Evolutionary conservation across 2,797 vertebrate species (phyloP), one percentile per base, ranked within the genome.

Genomic region (Choloepus didactylus): DNA sequence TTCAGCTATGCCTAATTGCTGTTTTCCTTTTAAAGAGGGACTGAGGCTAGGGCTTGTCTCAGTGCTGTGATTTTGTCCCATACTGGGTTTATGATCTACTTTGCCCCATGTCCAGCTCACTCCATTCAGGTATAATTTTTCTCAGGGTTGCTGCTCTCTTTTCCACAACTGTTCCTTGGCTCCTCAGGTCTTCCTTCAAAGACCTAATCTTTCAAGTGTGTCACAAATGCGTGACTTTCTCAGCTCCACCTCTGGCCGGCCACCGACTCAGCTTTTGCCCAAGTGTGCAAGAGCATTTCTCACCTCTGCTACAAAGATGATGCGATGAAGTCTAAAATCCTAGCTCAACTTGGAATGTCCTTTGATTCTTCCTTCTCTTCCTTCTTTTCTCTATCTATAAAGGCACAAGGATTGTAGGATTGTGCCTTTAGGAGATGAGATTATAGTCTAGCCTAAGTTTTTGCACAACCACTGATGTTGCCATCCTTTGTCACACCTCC

Each of bases 381-480:
- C 16, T 56, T 56, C 54, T 56, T 56, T n/a, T 56, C 54, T 56
- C 54, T 56, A 56, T 46, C 54, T n/a, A n/a, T n/a, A n/a, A n/a
- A n/a, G n/a, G n/a, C n/a, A n/a, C 54, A 56, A 56, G 4, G 0
- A 19, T n/a, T n/a, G n/a, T n/a, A 56, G 54, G 54, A 4, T 4
- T 6, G 5, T 56, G 16, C 54, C 54, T 56, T 56, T 1, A 18
- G 54, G n/a, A n/a, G n/a, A n/a, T n/a, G 54, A 18, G 54, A 18
- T 19, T 19, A 56, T 5, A 56, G 18, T 12, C 14, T 4, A 56
- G 54, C 18, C 14, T 4, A 18, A 18, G 21, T 4, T 8, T 9
- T 38, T 10, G 18, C 0, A 0, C 9, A 27, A 12, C 1, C 12
- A 0, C 0, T 9, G 4, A 1, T 9, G n/a, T 25, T 19, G 2